Percentiles rank a stretch among this genome's conserved stretches.
These are phyloP conservation scores for Coluber constrictor DNA, from an alignment of 2,797 vertebrate species.

Conservation along the genomic window DNA sequence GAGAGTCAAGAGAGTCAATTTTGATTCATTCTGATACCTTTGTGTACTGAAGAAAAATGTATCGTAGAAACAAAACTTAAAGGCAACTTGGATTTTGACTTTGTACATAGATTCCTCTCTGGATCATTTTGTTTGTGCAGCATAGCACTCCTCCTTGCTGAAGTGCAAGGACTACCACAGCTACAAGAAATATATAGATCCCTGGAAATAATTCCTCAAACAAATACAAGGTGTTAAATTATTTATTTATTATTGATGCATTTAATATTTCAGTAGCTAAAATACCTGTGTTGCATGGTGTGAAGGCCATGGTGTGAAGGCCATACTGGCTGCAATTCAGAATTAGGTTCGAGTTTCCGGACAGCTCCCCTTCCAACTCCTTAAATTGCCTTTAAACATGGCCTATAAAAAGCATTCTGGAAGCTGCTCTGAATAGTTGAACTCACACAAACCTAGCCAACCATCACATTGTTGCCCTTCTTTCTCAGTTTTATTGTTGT, in stretches of 20 bases:
- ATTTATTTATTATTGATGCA: constrained; percentile 52
- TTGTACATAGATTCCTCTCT: constrained; percentile 9
- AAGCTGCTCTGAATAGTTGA: background rate
- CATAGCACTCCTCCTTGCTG: constrained; percentile 23
- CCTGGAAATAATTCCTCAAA: constrained; percentile 42
- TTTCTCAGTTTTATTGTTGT: background rate
- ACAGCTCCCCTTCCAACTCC: background rate
- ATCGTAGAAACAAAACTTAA: constrained; percentile 2
- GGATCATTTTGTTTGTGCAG: constrained; percentile 13
- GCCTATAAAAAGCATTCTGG: background rate
- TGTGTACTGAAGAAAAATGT: constrained; percentile 24
- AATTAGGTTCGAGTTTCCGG: background rate
- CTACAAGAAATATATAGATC: background rate
- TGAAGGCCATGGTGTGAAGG: constrained; percentile 9
- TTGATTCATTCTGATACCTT: constrained; percentile 43
- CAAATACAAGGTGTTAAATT: constrained; percentile 35
- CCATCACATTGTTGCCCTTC: background rate
- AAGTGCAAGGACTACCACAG: constrained; percentile 1
- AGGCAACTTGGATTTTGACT: constrained; percentile 30
- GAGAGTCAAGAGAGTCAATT: constrained; percentile 17
- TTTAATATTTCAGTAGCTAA: constrained; percentile 39
- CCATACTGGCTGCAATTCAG: background rate
- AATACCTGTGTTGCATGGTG: background rate
- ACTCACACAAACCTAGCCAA: background rate
- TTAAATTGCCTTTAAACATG: background rate